Conservation (phyloP, 2,113 vertebrate species). For the Corapipo altera region DNA sequence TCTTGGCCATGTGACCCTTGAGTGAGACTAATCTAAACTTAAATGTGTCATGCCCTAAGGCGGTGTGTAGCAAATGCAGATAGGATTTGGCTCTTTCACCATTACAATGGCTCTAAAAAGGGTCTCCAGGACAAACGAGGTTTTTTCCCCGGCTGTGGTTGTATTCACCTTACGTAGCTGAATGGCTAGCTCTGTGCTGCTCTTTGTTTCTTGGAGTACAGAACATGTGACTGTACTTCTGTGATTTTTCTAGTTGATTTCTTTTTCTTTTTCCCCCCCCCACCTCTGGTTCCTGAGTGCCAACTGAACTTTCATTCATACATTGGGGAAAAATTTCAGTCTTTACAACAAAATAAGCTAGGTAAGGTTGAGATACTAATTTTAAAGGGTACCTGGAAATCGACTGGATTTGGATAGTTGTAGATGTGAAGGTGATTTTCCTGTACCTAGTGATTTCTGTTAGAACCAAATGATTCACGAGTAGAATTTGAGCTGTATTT, state of each 20-base stretch:
- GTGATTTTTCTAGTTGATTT: accelerated
- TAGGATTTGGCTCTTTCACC: accelerated
- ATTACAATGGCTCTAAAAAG: accelerated
- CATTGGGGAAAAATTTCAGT: background rate
- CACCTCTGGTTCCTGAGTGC: background rate
- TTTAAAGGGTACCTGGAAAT: background rate
- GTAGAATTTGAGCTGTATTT: background rate
- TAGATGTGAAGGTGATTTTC: background rate
- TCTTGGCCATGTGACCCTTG: accelerated
- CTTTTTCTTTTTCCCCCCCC: background rate
- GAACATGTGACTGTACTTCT: accelerated
- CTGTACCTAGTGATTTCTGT: background rate
- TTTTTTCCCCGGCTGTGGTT: background rate
- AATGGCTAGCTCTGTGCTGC: background rate
- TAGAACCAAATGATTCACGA: background rate
- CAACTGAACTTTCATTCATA: background rate
- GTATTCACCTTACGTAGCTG: accelerated
- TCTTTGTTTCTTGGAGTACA: background rate
- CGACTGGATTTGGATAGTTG: accelerated
- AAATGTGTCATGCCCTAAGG: background rate
- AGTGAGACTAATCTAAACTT: background rate
- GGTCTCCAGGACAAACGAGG: accelerated
- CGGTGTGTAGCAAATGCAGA: accelerated
- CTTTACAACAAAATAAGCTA: background rate
- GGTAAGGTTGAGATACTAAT: background rate